Evolutionary conservation across 2,113 vertebrate genomes (phyloP).

Genomic region (Passer montanus): DNA sequence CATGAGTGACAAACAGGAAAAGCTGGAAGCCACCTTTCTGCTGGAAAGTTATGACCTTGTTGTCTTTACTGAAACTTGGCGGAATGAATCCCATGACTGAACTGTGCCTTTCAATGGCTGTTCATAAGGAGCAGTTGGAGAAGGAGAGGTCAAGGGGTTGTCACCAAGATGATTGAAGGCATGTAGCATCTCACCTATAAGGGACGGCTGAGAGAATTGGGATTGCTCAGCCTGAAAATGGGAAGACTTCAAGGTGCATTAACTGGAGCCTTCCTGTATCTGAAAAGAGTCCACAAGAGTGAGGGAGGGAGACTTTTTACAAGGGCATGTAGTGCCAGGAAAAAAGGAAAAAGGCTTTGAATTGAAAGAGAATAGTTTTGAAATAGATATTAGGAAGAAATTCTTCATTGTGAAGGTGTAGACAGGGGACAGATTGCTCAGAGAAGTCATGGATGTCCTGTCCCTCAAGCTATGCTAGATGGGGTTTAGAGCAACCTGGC

Average conservation of each 20-base stretch:
- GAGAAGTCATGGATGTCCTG: accelerated
- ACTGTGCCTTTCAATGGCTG: accelerated
- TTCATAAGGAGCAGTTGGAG: not conserved
- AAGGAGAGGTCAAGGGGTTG: not conserved
- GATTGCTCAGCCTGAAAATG: not conserved
- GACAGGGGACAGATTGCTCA: not conserved
- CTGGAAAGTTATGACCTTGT: not conserved
- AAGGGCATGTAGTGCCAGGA: not conserved
- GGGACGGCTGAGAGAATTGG: not conserved
- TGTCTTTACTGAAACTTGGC: not conserved
- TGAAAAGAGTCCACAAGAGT: not conserved
- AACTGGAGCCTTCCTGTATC: not conserved
- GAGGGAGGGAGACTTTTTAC: not conserved
- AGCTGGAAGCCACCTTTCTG: not conserved
- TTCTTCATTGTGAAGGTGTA: not conserved
- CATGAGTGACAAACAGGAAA: not conserved
- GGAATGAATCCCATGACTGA: not conserved
- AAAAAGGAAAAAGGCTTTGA: not conserved
- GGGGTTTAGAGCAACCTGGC: not conserved
- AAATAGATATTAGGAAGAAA: not conserved
- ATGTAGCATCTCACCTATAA: not conserved
- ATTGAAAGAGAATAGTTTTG: not conserved
- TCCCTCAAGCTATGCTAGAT: too few relatives aligned
- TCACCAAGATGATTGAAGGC: not conserved
- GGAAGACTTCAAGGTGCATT: not conserved